Conservation (phyloP, 2,797 vertebrate genomes). For the Garrulus glandarius region DNA sequence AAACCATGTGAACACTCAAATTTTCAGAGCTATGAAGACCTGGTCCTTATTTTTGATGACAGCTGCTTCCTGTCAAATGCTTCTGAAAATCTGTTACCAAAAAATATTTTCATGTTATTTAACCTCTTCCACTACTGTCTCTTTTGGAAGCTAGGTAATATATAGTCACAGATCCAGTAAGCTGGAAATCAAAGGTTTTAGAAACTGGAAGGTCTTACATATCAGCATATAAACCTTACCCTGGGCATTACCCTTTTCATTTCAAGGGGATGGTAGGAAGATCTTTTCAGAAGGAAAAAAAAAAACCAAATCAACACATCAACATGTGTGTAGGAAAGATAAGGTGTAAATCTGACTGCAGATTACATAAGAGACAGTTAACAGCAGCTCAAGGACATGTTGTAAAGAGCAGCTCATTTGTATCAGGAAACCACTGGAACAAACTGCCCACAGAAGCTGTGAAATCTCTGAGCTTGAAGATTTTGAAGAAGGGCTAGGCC, state of each 20-base stretch:
- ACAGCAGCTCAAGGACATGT: not conserved
- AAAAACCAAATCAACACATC: not conserved
- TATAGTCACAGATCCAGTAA: not conserved
- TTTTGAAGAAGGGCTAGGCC: not conserved
- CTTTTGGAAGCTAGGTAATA: not conserved
- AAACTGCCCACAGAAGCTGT: not conserved
- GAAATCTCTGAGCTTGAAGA: not conserved
- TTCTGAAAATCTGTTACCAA: not conserved
- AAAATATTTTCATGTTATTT: not conserved
- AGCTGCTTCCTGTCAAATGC: not conserved
- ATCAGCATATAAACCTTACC: not conserved
- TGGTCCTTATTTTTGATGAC: not conserved
- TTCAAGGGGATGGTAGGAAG: not conserved
- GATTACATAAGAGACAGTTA: not conserved
- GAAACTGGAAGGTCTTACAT: not conserved
- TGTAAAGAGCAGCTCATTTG: not conserved
- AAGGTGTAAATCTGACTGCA: not conserved
- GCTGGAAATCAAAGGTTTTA: not conserved
- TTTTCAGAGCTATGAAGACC: not conserved
- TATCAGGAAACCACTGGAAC: not conserved
- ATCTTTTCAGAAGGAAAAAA: not conserved
- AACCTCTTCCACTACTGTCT: not conserved
- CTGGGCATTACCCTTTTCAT: not conserved
- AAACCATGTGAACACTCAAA: not conserved
- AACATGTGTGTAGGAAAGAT: not conserved